These are phyloP conservation scores for Brachycybe producta DNA, from an alignment of 2,888 invertebrate genomes.

Conservation along the genomic window DNA sequence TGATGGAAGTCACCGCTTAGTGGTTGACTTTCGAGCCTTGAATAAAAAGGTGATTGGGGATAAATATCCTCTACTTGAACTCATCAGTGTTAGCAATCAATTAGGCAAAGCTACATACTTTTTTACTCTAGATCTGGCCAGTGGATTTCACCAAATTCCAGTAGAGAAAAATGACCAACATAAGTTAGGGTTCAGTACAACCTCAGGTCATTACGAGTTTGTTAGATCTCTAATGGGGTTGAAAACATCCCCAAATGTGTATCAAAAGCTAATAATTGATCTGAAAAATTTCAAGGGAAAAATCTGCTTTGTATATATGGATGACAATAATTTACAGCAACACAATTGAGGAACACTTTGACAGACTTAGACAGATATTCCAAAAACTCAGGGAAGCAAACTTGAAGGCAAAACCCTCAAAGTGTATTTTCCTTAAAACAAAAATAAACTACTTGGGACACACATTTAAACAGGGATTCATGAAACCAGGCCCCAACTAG, in stretches of 20 bases:
- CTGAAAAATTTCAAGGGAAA: too few relatives aligned
- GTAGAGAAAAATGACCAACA: not conserved
- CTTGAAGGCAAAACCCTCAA: too few relatives aligned
- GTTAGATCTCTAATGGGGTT: not conserved
- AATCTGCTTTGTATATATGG: too few relatives aligned
- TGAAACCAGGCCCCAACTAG: not conserved
- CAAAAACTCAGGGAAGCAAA: too few relatives aligned
- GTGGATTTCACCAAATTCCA: not conserved
- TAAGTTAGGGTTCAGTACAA: not conserved
- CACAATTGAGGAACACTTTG: too few relatives aligned
- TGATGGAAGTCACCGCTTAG: not conserved
- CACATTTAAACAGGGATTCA: not conserved
- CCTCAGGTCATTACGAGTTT: not conserved
- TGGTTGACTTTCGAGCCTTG: not conserved
- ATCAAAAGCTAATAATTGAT: too few relatives aligned
- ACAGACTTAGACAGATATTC: too few relatives aligned
- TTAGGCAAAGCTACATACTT: not conserved
- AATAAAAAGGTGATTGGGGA: conserved; percentile 1
- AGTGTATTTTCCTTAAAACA: too few relatives aligned
- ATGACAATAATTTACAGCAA: too few relatives aligned
- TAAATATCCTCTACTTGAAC: not conserved
- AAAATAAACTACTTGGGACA: conserved; percentile 1
- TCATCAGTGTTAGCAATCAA: not conserved
- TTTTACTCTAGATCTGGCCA: not conserved
- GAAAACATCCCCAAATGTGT: not conserved